A percentile compares a stretch with the other conserved stretches of the same genome.
Conservation (phyloP, 1,140 invertebrate genomes). For the Pseudomyrmex flavicornis region DNA sequence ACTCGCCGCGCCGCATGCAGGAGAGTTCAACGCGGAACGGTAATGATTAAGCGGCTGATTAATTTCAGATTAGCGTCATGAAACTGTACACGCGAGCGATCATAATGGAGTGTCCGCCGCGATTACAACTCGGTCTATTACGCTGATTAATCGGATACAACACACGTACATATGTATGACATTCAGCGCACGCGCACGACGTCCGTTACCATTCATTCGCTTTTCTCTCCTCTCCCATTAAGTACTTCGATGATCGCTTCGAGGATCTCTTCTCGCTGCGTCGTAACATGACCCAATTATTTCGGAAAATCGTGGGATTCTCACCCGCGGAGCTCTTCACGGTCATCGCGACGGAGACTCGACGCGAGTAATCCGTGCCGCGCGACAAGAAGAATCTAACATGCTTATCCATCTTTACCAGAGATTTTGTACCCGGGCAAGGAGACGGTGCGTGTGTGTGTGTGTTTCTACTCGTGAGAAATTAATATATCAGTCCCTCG, state of each 20-base stretch:
- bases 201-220: slow-evolving; percentile 56
- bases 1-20: slow-evolving; percentile 35
- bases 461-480: slow-evolving; percentile 46
- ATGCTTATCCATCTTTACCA: slow-evolving; percentile 31
- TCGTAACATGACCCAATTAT: slow-evolving; percentile 12
- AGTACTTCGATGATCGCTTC: neutral
- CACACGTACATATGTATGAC: slow-evolving; percentile 79
- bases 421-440: slow-evolving; percentile 7
- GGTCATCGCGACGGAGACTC: neutral
- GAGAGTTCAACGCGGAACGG: slow-evolving; percentile 64
- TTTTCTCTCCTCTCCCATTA: slow-evolving; percentile 2
- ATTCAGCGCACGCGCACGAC: slow-evolving; percentile 51
- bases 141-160: slow-evolving; percentile 80
- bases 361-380: slow-evolving; percentile 6
- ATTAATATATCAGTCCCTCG: slow-evolving; percentile 51
- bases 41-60: slow-evolving; percentile 79
- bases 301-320: slow-evolving; percentile 11
- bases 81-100: slow-evolving; percentile 76
- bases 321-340: neutral
- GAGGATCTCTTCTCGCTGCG: neutral
- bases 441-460: neutral
- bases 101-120: slow-evolving; percentile 78
- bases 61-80: slow-evolving; percentile 78
- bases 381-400: slow-evolving; percentile 35
- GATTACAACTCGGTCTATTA: slow-evolving; percentile 79